Evolutionary conservation across 2,113 vertebrate species (phyloP).

Genomic region (Xiphorhynchus elegans): DNA sequence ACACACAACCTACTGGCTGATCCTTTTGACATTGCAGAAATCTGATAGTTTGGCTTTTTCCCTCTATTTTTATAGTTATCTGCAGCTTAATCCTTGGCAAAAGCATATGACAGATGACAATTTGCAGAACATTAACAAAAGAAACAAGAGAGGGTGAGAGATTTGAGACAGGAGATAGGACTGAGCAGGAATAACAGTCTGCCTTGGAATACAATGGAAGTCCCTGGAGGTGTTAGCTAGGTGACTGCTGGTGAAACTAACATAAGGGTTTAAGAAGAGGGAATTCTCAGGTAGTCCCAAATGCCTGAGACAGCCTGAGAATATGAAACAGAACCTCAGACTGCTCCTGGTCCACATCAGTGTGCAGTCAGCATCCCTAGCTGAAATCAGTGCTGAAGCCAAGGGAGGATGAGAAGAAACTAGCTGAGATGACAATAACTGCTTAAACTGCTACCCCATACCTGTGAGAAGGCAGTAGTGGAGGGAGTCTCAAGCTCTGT

Average conservation of each 20-base stretch:
- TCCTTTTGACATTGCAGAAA: slow-evolving; percentile 54
- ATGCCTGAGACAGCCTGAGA: background rate
- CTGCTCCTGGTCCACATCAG: background rate
- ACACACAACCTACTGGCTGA: background rate
- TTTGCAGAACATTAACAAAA: slow-evolving; percentile 13
- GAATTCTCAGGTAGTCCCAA: background rate
- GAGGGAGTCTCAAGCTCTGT: background rate
- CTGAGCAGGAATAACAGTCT: background rate
- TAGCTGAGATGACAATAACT: background rate
- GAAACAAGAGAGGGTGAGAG: background rate
- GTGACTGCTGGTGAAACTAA: background rate
- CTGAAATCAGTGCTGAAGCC: background rate
- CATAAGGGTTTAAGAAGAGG: background rate
- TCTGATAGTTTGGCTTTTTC: slow-evolving; percentile 40
- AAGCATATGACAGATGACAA: slow-evolving; percentile 26
- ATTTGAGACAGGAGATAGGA: background rate
- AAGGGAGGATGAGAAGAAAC: background rate
- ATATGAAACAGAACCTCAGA: background rate
- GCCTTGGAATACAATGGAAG: background rate
- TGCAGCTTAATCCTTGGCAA: slow-evolving; percentile 46
- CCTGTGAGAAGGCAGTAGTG: background rate
- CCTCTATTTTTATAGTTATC: slow-evolving; percentile 67
- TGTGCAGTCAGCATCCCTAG: background rate
- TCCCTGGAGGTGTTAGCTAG: background rate
- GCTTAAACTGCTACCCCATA: background rate